These are phyloP conservation scores for Gobionotothen gibberifrons DNA, from an alignment of 2,797 vertebrate genomes.

Conservation along the genomic window DNA sequence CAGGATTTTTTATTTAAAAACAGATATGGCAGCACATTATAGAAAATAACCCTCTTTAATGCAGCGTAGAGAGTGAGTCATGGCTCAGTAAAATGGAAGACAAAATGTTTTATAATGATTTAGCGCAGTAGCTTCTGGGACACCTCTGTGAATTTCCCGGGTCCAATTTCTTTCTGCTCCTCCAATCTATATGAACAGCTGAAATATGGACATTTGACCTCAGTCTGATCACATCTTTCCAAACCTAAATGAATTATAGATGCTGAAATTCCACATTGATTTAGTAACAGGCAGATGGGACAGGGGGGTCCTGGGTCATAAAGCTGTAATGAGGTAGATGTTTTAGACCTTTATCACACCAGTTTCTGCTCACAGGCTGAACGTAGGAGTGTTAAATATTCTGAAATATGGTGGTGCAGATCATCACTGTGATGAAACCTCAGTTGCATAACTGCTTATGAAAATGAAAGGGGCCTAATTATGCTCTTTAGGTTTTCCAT, in stretches of 20 bases:
- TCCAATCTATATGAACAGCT: conserved; percentile 32
- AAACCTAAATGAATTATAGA: conserved; percentile 50
- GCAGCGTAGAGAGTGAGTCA: background rate
- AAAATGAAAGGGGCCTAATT: background rate
- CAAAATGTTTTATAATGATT: conserved; percentile 13
- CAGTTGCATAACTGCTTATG: conserved; percentile 2
- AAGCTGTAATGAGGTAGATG: conserved; percentile 49
- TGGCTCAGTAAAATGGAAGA: conserved; percentile 11
- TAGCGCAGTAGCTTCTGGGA: conserved; percentile 9
- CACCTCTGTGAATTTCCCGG: conserved; percentile 21
- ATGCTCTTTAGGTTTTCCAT: no score
- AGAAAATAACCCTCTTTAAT: background rate
- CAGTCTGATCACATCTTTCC: conserved; percentile 22
- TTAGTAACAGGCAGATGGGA: conserved; percentile 44
- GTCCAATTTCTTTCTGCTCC: conserved; percentile 35
- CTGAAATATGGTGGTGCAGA: conserved; percentile 12
- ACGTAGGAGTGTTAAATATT: conserved; percentile 26
- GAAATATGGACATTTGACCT: conserved; percentile 46
- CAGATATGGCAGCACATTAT: background rate
- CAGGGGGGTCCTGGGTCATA: conserved; percentile 22
- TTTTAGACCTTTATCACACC: conserved; percentile 31
- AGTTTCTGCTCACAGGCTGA: conserved; percentile 11
- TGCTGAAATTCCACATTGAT: conserved; percentile 46
- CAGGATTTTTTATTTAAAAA: background rate
- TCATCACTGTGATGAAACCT: conserved; percentile 21